Conservation (phyloP, 2,888 invertebrate genomes). For the Amiota communis region DNA sequence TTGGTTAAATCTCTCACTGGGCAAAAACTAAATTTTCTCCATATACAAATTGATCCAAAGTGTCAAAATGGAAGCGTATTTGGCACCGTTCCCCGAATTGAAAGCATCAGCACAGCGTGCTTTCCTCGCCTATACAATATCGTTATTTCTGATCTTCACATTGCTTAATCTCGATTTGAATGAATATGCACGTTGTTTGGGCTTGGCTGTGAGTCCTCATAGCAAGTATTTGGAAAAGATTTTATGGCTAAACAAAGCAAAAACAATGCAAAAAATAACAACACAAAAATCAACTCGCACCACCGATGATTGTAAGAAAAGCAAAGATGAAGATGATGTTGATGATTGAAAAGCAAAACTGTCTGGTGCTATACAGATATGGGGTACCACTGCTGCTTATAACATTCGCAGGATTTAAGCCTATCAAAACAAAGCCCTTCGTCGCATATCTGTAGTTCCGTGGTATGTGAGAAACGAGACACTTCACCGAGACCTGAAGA, state of each 20-base stretch:
- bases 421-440: too few species aligned
- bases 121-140: conserved; percentile 92
- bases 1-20: conserved; percentile 84
- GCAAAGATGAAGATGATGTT: conserved; percentile 33
- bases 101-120: conserved; percentile 95
- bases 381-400: too few species aligned
- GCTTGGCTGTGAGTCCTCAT: conserved; percentile 89
- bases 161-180: conserved; percentile 86
- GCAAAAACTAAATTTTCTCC: conserved; percentile 84
- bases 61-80: conserved; percentile 87
- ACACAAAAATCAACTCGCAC: neutral
- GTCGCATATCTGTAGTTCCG: too few species aligned
- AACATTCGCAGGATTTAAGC: too few species aligned
- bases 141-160: conserved; percentile 90
- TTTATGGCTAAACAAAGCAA: conserved; percentile 67
- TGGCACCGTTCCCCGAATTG: conserved; percentile 86
- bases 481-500: too few species aligned
- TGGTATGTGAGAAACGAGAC: too few species aligned
- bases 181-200: conserved; percentile 89
- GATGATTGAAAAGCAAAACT: conserved; percentile 41
- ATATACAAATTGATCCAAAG: conserved; percentile 90
- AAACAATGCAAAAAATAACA: conserved; percentile 24
- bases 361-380: too few species aligned
- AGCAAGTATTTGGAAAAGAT: conserved; percentile 88
- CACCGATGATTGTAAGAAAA: conserved; percentile 15